These are phyloP conservation scores for Furcifer pardalis DNA, from an alignment of 2,797 vertebrate species.

Conservation along the genomic window DNA sequence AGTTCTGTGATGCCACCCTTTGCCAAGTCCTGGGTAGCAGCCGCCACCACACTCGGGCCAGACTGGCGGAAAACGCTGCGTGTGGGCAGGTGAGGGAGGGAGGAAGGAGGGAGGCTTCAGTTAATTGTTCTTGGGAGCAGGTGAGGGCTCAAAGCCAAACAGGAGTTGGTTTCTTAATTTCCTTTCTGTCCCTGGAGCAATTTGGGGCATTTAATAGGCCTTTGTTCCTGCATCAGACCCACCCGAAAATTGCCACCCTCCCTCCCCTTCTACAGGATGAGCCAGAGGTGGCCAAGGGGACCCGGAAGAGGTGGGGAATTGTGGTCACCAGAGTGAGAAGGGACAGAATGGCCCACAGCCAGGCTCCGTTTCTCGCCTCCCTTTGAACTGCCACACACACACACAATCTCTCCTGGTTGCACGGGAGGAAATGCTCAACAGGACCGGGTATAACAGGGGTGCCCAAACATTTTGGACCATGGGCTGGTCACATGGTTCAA, in stretches of 20 bases:
- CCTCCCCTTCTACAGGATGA: not conserved
- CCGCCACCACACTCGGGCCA: too few relatives aligned
- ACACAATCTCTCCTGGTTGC: too few relatives aligned
- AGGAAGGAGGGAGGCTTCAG: not conserved
- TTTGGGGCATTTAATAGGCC: slow-evolving; percentile 27
- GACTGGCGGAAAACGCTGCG: too few relatives aligned
- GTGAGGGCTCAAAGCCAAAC: slow-evolving; percentile 21
- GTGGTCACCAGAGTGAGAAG: not conserved
- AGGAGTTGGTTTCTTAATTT: slow-evolving; percentile 29
- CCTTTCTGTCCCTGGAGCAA: slow-evolving; percentile 37
- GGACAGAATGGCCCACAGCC: too few relatives aligned
- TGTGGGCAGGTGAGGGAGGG: too few relatives aligned
- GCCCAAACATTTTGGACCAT: too few relatives aligned
- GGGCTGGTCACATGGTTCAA: too few relatives aligned
- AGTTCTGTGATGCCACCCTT: too few relatives aligned
- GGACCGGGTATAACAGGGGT: not conserved
- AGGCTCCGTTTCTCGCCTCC: not conserved
- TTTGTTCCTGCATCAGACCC: slow-evolving; percentile 13
- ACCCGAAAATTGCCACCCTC: slow-evolving; percentile 38
- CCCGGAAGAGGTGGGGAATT: not conserved
- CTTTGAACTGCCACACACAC: too few relatives aligned
- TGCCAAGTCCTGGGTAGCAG: too few relatives aligned
- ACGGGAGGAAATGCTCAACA: not conserved
- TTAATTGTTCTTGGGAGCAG: slow-evolving; percentile 34
- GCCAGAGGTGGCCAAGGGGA: slow-evolving; percentile 36